phyloP scores from a whole-genome alignment of 2,113 vertebrate genomes.

The Serinus canaria region DNA sequence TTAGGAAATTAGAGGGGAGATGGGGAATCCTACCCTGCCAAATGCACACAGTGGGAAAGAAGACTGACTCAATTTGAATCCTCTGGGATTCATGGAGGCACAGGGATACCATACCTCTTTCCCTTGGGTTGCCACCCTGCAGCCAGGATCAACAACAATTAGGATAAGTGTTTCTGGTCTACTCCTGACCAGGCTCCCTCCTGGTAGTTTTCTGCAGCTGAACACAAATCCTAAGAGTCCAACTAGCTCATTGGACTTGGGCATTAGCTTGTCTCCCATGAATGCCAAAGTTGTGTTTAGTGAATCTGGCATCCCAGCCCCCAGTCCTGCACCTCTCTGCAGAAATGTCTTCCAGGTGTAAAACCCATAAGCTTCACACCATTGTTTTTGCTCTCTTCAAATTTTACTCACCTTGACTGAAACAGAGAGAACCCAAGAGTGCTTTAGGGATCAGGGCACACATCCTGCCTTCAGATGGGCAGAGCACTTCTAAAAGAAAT shows the following conservation, averaged over 20 bases:
- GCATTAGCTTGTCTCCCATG: background rate
- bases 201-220: background rate
- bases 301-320: background rate
- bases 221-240: background rate
- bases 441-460: background rate
- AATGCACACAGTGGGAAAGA: background rate
- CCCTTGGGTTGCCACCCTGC: background rate
- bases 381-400: background rate
- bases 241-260: background rate
- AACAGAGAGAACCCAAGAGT: background rate
- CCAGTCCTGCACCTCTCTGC: background rate
- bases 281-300: background rate
- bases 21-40: background rate
- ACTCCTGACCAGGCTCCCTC: background rate
- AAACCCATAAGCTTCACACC: background rate
- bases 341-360: background rate
- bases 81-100: background rate
- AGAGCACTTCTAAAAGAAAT: background rate
- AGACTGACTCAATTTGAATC: background rate
- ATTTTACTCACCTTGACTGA: background rate
- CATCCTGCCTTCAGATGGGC: background rate
- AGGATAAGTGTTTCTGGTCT: accelerated
- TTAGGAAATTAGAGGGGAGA: background rate
- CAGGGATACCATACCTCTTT: background rate
- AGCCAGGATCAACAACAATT: background rate